Evolutionary conservation across 2,113 vertebrate genomes (phyloP), one percentile per base, ranked within the genome.

Genomic region (Centrocercus urophasianus): DNA sequence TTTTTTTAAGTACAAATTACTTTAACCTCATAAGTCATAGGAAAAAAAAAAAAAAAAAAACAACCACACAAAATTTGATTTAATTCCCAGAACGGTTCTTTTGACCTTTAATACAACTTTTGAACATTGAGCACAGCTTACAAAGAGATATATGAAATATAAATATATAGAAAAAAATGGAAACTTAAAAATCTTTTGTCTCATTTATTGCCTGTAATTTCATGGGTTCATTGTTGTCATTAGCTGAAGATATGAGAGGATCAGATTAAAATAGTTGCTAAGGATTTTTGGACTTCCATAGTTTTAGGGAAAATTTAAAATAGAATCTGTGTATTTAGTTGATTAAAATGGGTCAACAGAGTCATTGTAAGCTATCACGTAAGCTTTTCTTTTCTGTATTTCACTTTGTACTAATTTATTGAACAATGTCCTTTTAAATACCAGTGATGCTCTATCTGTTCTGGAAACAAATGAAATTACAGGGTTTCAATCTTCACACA

Each of bases 391-490:
- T 90, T 88, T 12, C 10, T 19, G 11, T 32, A 59, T 90, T 94
- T 86, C 36, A 66, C 95, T 93, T 81, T 34, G 67, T 86, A 61
- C 83, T 83, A 94, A 95, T 93, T 96, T 95, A 75, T 86, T 93
- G 93, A 93, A 78, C 61, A 88, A 54, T 80, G 77, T 80, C 87
- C 27, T 64, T 77, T 86, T 93, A 95, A 96, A 83, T 95, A 88
- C 83, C 11, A 0, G 59, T 91, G 61, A 89, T 90, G 40, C 19
- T 95, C 45, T 94, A 61, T 91, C 89, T 96, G 45, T 86, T 94
- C 92, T 96, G 82, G 81, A 95, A 95, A 96, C 67, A 94, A 92
- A 96, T 90, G 38, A 43, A 97, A 96, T 98, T 96, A 96, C 70
- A 87, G 89, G 81, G 38, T 3, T 83, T 94, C 91, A 85, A 60